phyloP scores from a whole-genome alignment of 64 coral and sea anemone species.

The Cladopsammia gracilis region DNA sequence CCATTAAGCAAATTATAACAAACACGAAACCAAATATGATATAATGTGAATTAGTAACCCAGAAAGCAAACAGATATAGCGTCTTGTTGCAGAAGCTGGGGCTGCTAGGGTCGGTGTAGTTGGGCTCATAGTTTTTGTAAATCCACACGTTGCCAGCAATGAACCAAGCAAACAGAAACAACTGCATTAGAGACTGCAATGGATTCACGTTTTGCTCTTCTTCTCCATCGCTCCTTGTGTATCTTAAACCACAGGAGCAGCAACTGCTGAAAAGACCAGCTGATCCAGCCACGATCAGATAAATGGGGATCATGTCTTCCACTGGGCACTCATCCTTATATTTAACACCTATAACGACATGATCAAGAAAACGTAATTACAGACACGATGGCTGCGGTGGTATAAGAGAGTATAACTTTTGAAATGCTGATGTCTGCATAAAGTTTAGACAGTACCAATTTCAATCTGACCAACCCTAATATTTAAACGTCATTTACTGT shows the following conservation, averaged over 20 bases:
- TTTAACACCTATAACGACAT: background rate
- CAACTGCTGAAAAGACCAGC: background rate
- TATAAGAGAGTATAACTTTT: no score
- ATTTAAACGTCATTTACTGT: no score
- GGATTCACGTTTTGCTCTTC: background rate
- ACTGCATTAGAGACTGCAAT: background rate
- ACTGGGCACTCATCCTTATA: constrained; percentile 27
- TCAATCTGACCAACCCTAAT: no score
- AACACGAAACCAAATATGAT: background rate
- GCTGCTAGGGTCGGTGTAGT: background rate
- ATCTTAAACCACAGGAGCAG: background rate
- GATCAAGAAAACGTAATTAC: background rate
- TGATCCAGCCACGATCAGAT: constrained; percentile 9
- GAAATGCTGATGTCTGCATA: no score
- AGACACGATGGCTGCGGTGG: no score
- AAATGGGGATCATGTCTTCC: constrained; percentile 15
- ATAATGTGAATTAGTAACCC: background rate
- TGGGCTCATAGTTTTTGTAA: background rate
- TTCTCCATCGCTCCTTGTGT: background rate
- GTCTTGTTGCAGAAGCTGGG: background rate
- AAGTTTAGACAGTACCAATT: no score
- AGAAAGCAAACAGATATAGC: constrained; percentile 14
- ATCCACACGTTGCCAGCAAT: background rate
- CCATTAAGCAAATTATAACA: background rate
- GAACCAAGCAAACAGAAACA: background rate